Conservation (phyloP, 2,888 invertebrate species). For the Apoda limacodes region DNA sequence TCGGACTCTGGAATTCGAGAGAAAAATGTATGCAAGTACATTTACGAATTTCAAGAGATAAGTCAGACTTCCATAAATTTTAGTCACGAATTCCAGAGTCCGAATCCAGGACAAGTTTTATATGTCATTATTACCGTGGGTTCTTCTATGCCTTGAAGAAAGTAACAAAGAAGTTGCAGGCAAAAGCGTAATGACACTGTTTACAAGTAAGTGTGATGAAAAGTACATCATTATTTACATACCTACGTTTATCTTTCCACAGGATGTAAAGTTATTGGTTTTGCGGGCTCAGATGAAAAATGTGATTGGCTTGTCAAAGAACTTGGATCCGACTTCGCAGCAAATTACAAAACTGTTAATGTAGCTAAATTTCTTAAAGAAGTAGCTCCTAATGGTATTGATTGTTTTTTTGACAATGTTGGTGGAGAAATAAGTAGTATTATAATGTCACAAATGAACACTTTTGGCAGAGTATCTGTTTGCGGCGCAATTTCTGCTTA, state of each 20-base stretch:
- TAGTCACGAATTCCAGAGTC: no score
- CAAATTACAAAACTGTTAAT: conserved; percentile 77
- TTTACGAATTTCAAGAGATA: no score
- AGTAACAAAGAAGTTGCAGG: no score
- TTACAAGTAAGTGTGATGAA: no score
- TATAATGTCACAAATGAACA: conserved; percentile 73
- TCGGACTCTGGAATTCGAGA: no score
- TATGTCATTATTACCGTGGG: no score
- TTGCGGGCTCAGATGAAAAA: conserved; percentile 78
- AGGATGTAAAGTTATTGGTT: conserved; percentile 77
- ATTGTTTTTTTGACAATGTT: conserved; percentile 84
- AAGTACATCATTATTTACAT: not conserved
- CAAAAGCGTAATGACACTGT: no score
- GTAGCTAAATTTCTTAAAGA: conserved; percentile 65
- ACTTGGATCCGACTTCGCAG: conserved; percentile 75
- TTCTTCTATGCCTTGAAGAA: no score
- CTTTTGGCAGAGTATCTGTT: conserved; percentile 70
- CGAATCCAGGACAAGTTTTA: no score
- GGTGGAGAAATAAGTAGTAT: conserved; percentile 73
- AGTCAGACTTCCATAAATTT: no score
- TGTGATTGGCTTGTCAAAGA: conserved; percentile 74
- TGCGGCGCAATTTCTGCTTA: conserved; percentile 76
- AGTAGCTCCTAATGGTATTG: conserved; percentile 76
- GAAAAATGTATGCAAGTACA: no score
- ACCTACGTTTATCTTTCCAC: conserved; percentile 17